phyloP scores from a whole-genome alignment of 1,140 invertebrate species.

The Eumaeus atala region DNA sequence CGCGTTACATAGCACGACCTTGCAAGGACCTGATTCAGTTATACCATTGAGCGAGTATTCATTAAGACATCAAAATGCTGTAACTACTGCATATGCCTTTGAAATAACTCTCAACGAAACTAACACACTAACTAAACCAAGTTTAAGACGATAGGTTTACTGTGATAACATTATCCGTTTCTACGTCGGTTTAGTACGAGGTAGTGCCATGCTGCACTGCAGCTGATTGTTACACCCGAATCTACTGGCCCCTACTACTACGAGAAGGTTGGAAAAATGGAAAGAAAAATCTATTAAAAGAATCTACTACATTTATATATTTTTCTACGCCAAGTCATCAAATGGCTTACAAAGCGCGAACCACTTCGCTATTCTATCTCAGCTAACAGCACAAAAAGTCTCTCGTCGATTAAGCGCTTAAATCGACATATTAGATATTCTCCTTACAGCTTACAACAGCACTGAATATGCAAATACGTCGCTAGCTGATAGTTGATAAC shows the following conservation, averaged over 20 bases:
- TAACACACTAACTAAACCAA: neutral
- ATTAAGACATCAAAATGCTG: no score
- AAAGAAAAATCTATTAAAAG: no score
- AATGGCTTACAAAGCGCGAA: neutral
- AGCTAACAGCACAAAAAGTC: neutral
- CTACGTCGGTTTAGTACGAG: no score
- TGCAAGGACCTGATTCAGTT: neutral
- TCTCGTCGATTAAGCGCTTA: no score
- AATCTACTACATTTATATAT: neutral
- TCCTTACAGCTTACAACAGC: conserved; percentile 6
- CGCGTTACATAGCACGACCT: neutral
- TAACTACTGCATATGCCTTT: neutral
- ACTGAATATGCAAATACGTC: neutral
- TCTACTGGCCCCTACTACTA: no score
- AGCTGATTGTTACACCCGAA: no score
- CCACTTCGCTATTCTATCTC: neutral
- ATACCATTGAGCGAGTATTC: neutral
- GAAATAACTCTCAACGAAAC: neutral
- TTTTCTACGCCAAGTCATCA: neutral
- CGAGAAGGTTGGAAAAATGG: no score
- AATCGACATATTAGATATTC: neutral
- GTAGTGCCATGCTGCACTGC: no score
- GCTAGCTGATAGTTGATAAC: neutral
- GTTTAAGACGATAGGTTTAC: no score
- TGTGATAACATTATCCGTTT: no score